Conservation (phyloP, 2,888 invertebrate genomes). For the Tenthredo livida region DNA sequence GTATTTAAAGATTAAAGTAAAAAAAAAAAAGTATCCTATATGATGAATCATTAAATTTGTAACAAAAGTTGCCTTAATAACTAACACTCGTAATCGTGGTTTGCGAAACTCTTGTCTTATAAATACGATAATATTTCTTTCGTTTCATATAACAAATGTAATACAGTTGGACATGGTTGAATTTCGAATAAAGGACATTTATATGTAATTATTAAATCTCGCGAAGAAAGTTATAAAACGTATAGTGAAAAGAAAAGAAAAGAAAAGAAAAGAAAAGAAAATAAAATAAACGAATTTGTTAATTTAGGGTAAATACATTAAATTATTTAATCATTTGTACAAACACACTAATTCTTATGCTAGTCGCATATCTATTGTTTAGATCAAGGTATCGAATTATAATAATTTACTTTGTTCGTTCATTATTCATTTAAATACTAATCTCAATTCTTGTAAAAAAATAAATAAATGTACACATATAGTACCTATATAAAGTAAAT, state of each 20-base stretch:
- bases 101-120: slow-evolving; percentile 52
- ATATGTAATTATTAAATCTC: slow-evolving; percentile 2
- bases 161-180: slow-evolving; percentile 47
- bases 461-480: neutral
- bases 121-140: slow-evolving; percentile 51
- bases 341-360: slow-evolving; percentile 12
- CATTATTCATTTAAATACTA: neutral
- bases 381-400: neutral
- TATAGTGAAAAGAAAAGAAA: neutral
- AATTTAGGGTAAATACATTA: neutral
- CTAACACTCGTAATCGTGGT: slow-evolving; percentile 63
- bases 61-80: slow-evolving; percentile 73
- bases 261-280: no score
- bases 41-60: slow-evolving; percentile 64
- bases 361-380: neutral
- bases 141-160: slow-evolving; percentile 40
- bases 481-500: neutral
- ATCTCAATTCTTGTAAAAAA: slow-evolving; percentile 2
- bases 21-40: slow-evolving; percentile 53
- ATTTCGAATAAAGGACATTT: neutral
- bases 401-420: neutral
- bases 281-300: neutral
- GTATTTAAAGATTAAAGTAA: slow-evolving; percentile 50
- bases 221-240: slow-evolving; percentile 1
- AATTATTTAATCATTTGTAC: slow-evolving; percentile 2